Percentiles rank a stretch among this genome's conserved stretches.
Evolutionary conservation across 2,888 invertebrate genomes (phyloP).

Genomic region (Gerosis bhagava): DNA sequence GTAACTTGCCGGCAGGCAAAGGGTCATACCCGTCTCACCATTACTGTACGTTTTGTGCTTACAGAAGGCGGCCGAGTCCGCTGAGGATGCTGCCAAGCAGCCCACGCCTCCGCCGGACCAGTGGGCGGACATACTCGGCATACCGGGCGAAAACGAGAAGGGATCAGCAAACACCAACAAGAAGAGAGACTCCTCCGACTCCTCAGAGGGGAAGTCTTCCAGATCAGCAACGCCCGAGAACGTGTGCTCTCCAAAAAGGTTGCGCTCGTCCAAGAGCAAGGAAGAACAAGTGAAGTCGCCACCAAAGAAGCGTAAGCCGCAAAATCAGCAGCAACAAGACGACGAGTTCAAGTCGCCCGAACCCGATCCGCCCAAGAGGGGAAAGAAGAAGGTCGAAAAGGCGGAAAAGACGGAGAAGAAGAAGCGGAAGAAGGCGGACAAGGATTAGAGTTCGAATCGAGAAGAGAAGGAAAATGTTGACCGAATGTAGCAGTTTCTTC

Average conservation of each 20-base stretch:
- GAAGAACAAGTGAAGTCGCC: constrained; percentile 66
- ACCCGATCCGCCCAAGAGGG: constrained; percentile 47
- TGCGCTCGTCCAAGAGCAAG: constrained; percentile 63
- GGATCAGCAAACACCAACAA: constrained; percentile 32
- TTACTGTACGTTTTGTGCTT: constrained; percentile 37
- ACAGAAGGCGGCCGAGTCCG: constrained; percentile 44
- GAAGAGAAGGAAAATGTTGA: too few species aligned
- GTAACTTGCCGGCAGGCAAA: too few species aligned
- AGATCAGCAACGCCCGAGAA: constrained; percentile 47
- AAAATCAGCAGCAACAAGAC: too few species aligned
- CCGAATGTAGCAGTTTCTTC: too few species aligned
- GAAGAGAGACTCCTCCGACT: constrained; percentile 36
- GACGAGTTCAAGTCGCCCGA: constrained; percentile 50
- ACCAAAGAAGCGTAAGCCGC: constrained; percentile 59
- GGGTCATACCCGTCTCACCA: too few species aligned
- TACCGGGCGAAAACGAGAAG: constrained; percentile 57
- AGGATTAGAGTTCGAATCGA: constrained; percentile 77
- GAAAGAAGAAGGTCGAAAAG: constrained; percentile 46
- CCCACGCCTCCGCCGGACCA: constrained; percentile 74
- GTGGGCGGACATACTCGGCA: constrained; percentile 75
- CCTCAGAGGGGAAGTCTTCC: constrained; percentile 26
- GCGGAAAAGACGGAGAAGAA: constrained; percentile 47
- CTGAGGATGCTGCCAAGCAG: constrained; percentile 63
- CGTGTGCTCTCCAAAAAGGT: constrained; percentile 56
- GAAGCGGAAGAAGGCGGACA: constrained; percentile 65